These are phyloP conservation scores for Hippoglossus stenolepis DNA, from an alignment of 2,113 vertebrate species.

Conservation along the genomic window DNA sequence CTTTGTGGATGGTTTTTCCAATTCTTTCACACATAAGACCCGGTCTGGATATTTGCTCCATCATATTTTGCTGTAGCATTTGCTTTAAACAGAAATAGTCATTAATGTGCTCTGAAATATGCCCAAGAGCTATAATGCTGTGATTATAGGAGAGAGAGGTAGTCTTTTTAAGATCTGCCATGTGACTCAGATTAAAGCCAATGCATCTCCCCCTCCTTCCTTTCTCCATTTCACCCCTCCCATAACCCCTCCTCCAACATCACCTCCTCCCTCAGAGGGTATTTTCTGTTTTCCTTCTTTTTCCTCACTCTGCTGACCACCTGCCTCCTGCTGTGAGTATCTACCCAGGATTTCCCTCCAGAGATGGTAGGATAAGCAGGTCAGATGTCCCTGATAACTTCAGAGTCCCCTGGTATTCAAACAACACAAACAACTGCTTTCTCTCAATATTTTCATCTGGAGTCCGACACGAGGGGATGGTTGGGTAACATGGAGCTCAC, in stretches of 20 bases:
- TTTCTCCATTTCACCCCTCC: conserved; percentile 54
- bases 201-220: conserved; percentile 57
- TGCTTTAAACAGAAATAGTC: conserved; percentile 27
- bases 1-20: conserved; percentile 10
- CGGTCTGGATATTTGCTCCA: not conserved
- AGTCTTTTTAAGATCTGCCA: conserved; percentile 69
- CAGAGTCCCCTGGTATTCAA: conserved; percentile 25
- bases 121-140: conserved; percentile 30
- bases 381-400: conserved; percentile 65
- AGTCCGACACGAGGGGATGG: conserved; percentile 26
- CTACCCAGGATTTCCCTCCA: conserved; percentile 59
- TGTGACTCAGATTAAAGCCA: conserved; percentile 80
- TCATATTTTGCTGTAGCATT: not conserved
- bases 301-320: conserved; percentile 46
- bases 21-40: not conserved
- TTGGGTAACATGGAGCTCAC: conserved; percentile 5
- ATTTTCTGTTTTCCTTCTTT: conserved; percentile 45
- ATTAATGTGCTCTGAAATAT: conserved; percentile 27
- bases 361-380: conserved; percentile 66
- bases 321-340: conserved; percentile 59
- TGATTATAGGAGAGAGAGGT: conserved; percentile 59
- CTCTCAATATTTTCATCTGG: conserved; percentile 30
- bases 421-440: conserved; percentile 54
- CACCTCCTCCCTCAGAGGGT: conserved; percentile 46
- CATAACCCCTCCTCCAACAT: conserved; percentile 46